Base-by-base conservation (phyloP, 1,140 invertebrate species). In the Drosophila albomicans region DNA sequence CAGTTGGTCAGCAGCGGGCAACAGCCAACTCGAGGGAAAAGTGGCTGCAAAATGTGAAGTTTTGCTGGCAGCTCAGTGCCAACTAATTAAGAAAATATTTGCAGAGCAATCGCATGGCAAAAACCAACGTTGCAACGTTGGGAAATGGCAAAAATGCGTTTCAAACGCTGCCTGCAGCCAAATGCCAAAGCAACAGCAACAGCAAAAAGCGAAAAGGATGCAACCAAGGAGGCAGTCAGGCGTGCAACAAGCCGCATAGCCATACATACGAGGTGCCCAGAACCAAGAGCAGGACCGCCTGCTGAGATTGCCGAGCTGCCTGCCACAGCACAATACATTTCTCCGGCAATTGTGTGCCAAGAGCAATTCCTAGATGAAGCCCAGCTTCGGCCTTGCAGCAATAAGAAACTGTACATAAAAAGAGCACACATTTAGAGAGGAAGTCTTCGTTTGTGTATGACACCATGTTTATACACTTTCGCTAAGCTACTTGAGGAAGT, bases 1-100 rank as follows among this genome's bases (percentile, higher is more conserved):
- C 85, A 89, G 82, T 68, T 79, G 82, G 68, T 68, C 82, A 75
- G 73, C 48, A 11, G 35, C 10, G 7, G 46, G 6, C 28, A 56
- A 5, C n/a, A 1, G 32, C 52, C 11, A 16, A 4, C 8, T 2
- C 35, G 32, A 6, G 32, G 32, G 3, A 30, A 16, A 15, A 2
- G n/a, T 13, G 7, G 52, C 11, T 38, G 35, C 30, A 32, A 58
- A 74, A 73, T 35, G 35, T 49, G 57, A 63, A 73, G 58, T 52
- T 62, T 68, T 68, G 52, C 56, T 54, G 56, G 28, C 65, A 62
- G 35, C 57, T 45, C 57, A 38, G 38, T 49, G 57, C 48, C 65
- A 85, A 90, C 81, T 88, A 88, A 88, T 88, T 88, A 88, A 85
- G 81, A 88, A 90, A 88, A 89, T 88, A 90, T 88, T 90, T 88